Evolutionary conservation across 2,113 vertebrate genomes (phyloP), one percentile per base, ranked within the genome.

Genomic region (Microcebus jonahi): DNA sequence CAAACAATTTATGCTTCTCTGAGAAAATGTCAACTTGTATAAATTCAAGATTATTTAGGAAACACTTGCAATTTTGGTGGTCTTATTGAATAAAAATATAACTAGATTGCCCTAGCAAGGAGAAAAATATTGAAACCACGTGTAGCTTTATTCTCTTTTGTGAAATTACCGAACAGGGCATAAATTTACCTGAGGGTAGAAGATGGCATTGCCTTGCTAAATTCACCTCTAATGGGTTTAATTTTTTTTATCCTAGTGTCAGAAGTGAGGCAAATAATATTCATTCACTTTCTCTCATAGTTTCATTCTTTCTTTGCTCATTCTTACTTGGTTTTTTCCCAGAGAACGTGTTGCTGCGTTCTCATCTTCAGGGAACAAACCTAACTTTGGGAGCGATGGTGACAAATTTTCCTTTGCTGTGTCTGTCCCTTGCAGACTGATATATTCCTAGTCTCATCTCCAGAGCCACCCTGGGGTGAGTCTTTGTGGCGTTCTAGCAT

Each of bases 11-110:
- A 67, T 81, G 89, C 48, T 76, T 95, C 95, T 95, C 93, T 76
- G 79, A 5, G 31, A 53, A 75, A 88, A 95, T 57, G 76, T 95
- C 92, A 82, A 48, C 55, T 36, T 92, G 36, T 90, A 92, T 97
- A 95, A 90, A 94, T 94, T 90, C 87, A 95, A 80, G 63, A 94
- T 88, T 97, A 96, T 96, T 98, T 96, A 95, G 87, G 96, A 93
- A 97, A 79, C 91, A 45, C 25, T 42, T 48, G 73, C 87, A 88
- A 82, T 97, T 97, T 97, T 88, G 81, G 71, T 95, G 91, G 45
- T 90, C 55, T 96, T 96, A 96, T 95, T 94, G 80, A 94, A 90
- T 97, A 77, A 89, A 91, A 97, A 96, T 79, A 80, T 98, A 97
- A 97, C 95, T 93, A 88, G 83, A 96, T 97, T 85, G 85, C 76